phyloP scores from a whole-genome alignment of 2,888 invertebrate species.

The Tetragonisca angustula region DNA sequence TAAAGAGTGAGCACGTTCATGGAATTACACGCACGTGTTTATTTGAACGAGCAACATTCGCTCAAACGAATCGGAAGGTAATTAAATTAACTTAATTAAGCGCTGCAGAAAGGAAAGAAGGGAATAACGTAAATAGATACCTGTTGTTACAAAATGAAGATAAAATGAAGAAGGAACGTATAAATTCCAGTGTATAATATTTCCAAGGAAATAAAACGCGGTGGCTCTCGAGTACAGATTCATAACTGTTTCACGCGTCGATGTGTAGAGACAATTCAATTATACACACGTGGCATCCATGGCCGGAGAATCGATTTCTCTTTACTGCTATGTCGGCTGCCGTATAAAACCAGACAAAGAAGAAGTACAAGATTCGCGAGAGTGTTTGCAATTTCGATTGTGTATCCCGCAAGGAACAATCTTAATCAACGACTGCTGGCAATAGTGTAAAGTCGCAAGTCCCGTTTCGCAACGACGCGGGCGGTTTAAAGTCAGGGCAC shows the following conservation, averaged over 20 bases:
- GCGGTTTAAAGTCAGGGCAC: constrained; percentile 18
- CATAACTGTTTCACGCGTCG: neutral
- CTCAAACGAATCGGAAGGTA: too few species aligned
- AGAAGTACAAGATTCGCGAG: neutral
- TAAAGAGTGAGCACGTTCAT: neutral
- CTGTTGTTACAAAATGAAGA: neutral
- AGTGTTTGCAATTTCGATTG: too few species aligned
- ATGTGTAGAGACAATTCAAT: neutral
- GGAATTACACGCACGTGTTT: neutral
- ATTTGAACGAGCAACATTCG: too few species aligned
- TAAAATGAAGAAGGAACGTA: neutral
- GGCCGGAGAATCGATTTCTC: neutral
- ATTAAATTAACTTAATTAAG: too few species aligned
- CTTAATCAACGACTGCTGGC: neutral
- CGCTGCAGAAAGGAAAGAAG: neutral
- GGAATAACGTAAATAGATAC: neutral
- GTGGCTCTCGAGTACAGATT: neutral
- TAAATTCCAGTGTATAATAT: neutral
- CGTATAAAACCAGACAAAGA: neutral
- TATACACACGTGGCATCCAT: neutral
- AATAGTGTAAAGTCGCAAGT: neutral
- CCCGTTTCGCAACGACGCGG: neutral
- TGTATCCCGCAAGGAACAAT: neutral
- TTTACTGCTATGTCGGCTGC: neutral
- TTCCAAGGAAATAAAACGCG: neutral